These are phyloP conservation scores for Sphecodes monilicornis DNA, from an alignment of 2,888 invertebrate species.

Conservation along the genomic window DNA sequence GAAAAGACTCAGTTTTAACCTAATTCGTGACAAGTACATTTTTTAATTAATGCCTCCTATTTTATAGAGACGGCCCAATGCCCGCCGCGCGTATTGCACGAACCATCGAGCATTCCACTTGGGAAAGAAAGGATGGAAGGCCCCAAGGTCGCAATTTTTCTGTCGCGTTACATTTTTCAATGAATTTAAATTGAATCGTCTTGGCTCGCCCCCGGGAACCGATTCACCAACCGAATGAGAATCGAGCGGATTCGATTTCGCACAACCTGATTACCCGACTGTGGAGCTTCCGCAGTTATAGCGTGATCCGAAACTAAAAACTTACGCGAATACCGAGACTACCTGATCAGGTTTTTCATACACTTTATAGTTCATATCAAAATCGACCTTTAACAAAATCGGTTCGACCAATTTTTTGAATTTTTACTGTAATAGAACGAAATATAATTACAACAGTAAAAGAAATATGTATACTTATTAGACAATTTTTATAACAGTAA, in stretches of 20 bases:
- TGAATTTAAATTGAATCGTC: conserved; percentile 2
- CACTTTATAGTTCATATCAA: too few species aligned
- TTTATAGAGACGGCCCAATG: not conserved
- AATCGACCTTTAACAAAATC: too few species aligned
- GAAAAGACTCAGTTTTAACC: too few species aligned
- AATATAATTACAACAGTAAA: too few species aligned
- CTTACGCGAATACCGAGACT: not conserved
- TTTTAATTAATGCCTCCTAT: not conserved
- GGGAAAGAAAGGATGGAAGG: not conserved
- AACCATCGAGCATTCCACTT: not conserved
- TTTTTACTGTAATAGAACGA: too few species aligned
- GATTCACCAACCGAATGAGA: not conserved
- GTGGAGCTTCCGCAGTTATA: not conserved
- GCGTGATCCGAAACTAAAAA: not conserved
- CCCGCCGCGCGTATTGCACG: not conserved
- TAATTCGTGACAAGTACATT: too few species aligned
- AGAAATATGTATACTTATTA: too few species aligned
- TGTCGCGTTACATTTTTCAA: not conserved
- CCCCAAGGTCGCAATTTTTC: not conserved
- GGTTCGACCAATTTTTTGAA: too few species aligned
- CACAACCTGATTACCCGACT: not conserved
- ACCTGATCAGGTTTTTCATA: not conserved
- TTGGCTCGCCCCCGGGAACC: not conserved
- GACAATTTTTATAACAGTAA: too few species aligned
- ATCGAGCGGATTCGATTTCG: not conserved